A percentile compares a stretch with the other conserved stretches of the same genome.
These are phyloP conservation scores for Cololabis saira DNA, from an alignment of 2,113 vertebrate genomes.

Conservation along the genomic window DNA sequence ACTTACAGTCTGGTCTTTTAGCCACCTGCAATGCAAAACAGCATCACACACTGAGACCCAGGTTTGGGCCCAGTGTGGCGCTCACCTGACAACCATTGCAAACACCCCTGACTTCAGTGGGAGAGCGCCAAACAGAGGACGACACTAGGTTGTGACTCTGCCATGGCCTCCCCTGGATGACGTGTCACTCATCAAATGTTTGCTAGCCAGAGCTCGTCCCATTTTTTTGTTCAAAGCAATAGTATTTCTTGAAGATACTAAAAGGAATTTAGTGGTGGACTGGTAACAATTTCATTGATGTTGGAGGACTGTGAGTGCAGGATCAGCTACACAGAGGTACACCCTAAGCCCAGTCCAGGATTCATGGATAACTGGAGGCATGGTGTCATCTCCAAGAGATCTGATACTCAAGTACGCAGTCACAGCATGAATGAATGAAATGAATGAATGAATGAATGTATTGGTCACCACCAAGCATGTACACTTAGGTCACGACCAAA, in stretches of 20 bases:
- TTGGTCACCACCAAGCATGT: too few relatives aligned
- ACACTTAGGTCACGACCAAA: too few relatives aligned
- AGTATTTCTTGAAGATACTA: too few relatives aligned
- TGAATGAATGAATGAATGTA: too few relatives aligned
- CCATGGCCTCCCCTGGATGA: constrained; percentile 36
- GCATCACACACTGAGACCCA: constrained; percentile 39
- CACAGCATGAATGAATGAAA: too few relatives aligned
- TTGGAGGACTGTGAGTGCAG: not conserved
- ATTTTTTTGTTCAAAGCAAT: too few relatives aligned
- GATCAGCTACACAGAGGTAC: constrained; percentile 1
- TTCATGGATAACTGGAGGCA: not conserved
- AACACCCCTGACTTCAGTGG: constrained; percentile 58
- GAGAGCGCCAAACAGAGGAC: constrained; percentile 32
- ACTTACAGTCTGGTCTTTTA: constrained; percentile 69
- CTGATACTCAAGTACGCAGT: too few relatives aligned
- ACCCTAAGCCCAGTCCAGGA: not conserved
- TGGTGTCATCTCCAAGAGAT: too few relatives aligned
- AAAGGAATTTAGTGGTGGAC: too few relatives aligned
- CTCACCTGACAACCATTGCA: constrained; percentile 72
- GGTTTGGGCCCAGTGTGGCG: constrained; percentile 54
- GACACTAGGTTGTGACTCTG: constrained; percentile 32
- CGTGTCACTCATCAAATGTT: not conserved
- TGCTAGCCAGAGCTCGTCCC: constrained; percentile 5
- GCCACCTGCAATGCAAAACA: constrained; percentile 63
- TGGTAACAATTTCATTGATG: not conserved